These are phyloP conservation scores for Pyrocephalus nanus DNA, from an alignment of 2,797 vertebrate species.

Conservation along the genomic window DNA sequence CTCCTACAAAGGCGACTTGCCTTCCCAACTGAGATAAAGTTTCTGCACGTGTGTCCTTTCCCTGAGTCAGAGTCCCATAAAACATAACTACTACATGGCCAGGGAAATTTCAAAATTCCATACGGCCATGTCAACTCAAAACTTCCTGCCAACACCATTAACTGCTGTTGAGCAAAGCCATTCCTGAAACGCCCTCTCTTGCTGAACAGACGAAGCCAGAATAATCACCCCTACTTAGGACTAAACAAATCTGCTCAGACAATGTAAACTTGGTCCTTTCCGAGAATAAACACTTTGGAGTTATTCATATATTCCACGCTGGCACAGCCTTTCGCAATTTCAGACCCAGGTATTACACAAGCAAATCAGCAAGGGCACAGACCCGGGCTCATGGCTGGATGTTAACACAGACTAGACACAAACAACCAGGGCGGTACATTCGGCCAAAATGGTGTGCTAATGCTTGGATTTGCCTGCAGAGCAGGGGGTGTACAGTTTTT, in stretches of 20 bases:
- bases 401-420: slow-evolving; percentile 10
- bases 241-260: slow-evolving; percentile 46
- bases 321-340: neutral
- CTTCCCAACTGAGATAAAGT: slow-evolving; percentile 12
- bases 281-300: slow-evolving; percentile 46
- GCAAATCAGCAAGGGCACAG: slow-evolving; percentile 29
- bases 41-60: neutral
- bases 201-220: neutral
- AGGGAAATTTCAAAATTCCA: slow-evolving; percentile 18
- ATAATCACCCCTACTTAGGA: slow-evolving; percentile 2
- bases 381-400: neutral
- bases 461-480: neutral
- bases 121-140: neutral
- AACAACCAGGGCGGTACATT: neutral
- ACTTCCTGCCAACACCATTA: neutral
- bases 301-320: slow-evolving; percentile 30
- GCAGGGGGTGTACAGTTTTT: neutral
- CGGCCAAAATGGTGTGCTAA: neutral
- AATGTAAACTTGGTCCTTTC: slow-evolving; percentile 30
- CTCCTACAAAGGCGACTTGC: neutral
- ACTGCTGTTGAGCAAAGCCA: neutral
- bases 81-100: neutral
- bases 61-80: neutral
- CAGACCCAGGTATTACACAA: slow-evolving; percentile 54
- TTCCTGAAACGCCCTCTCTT: neutral